Evolutionary conservation across 23 tunicate species (phyloP).

Genomic region (Ascidia mentula): DNA sequence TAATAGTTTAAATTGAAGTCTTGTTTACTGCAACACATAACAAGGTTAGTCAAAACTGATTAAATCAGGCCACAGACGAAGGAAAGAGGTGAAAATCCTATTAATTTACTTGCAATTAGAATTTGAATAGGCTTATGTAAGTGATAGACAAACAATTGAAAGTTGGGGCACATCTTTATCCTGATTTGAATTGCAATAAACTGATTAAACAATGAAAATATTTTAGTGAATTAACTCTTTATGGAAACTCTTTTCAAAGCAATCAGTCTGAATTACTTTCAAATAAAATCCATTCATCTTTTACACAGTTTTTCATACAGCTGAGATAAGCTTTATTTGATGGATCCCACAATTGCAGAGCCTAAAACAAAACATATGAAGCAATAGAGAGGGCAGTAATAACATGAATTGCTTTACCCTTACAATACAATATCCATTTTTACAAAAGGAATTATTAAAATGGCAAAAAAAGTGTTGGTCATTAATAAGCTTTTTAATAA

Average conservation of each 20-base stretch:
- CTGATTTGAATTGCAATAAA: too few relatives aligned
- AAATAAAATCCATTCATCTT: neutral
- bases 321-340: neutral
- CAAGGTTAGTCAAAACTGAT: neutral
- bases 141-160: too few relatives aligned
- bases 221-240: neutral
- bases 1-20: neutral
- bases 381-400: too few relatives aligned
- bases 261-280: neutral
- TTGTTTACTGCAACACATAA: neutral
- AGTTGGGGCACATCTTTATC: neutral
- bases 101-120: too few relatives aligned
- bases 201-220: neutral
- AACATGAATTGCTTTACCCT: too few relatives aligned
- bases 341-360: neutral
- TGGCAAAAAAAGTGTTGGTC: too few relatives aligned
- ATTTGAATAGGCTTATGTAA: too few relatives aligned
- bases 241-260: neutral
- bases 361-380: neutral
- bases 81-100: too few relatives aligned
- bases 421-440: too few relatives aligned
- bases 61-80: too few relatives aligned
- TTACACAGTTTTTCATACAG: neutral
- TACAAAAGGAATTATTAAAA: too few relatives aligned
- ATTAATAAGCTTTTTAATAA: neutral